Percentiles rank a stretch among this genome's conserved stretches.
These are phyloP conservation scores for Psophia crepitans DNA, from an alignment of 2,113 vertebrate species.

Conservation along the genomic window DNA sequence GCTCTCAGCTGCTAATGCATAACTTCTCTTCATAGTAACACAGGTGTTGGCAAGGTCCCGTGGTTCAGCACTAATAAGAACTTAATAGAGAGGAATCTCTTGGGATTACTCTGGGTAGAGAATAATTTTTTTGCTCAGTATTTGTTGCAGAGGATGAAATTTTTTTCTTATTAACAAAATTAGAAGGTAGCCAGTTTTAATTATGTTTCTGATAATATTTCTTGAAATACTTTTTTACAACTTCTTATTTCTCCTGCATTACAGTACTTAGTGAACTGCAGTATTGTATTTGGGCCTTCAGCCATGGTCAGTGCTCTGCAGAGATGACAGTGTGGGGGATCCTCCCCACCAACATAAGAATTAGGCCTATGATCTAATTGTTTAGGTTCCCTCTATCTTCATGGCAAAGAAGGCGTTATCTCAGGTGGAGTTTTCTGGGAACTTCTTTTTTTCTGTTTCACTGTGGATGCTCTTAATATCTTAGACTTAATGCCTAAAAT, in stretches of 20 bases:
- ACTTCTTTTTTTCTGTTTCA: not conserved
- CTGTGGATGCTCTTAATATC: not conserved
- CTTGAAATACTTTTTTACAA: not conserved
- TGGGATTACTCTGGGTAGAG: not conserved
- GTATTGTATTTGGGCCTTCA: not conserved
- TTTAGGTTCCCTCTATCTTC: not conserved
- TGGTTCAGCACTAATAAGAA: not conserved
- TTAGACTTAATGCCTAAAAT: not conserved
- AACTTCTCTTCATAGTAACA: not conserved
- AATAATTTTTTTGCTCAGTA: not conserved
- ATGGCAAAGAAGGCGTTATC: not conserved
- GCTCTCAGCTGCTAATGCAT: not conserved
- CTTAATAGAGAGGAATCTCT: not conserved
- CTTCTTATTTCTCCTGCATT: not conserved
- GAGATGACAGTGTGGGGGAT: not conserved
- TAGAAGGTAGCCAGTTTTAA: not conserved
- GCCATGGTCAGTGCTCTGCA: not conserved
- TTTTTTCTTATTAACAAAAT: not conserved
- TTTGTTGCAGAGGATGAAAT: not conserved
- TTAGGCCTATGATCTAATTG: not conserved
- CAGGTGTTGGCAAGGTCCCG: not conserved
- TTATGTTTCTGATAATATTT: not conserved
- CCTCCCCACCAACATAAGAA: accelerated
- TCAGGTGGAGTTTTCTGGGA: not conserved
- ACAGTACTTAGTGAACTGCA: not conserved